Conservation (phyloP, 2,888 invertebrate species). For the Drosophila emarginata region DNA sequence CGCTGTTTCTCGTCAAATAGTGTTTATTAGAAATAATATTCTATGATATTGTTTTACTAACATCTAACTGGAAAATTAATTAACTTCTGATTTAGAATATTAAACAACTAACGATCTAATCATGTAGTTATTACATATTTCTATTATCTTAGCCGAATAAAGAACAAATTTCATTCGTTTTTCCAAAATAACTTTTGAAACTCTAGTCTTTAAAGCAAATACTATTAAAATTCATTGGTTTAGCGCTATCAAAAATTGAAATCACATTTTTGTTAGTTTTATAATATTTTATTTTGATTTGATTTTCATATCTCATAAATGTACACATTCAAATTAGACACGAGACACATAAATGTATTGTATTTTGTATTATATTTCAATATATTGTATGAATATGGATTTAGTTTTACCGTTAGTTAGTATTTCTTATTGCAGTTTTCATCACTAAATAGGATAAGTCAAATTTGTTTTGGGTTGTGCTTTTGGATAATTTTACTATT, state of each 20-base stretch:
- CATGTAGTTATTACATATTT: no score
- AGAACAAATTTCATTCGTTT: no score
- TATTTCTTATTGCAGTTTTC: slow-evolving; percentile 47
- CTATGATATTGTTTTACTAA: no score
- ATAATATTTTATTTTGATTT: slow-evolving; percentile 68
- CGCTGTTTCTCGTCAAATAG: no score
- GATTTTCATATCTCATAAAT: slow-evolving; percentile 67
- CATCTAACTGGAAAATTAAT: no score
- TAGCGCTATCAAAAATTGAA: background rate
- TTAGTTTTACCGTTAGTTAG: slow-evolving; percentile 33
- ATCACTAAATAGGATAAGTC: background rate
- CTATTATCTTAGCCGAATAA: no score
- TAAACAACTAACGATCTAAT: no score
- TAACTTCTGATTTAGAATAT: no score
- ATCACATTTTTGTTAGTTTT: slow-evolving; percentile 23
- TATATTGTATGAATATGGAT: slow-evolving; percentile 22
- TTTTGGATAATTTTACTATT: slow-evolving; percentile 46
- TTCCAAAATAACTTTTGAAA: no score
- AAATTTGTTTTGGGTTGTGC: slow-evolving; percentile 19
- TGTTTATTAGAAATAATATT: no score
- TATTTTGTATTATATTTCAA: slow-evolving; percentile 31
- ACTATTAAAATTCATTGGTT: no score
- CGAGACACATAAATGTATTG: slow-evolving; percentile 57
- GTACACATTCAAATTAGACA: slow-evolving; percentile 75
- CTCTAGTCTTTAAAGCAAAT: no score